Percentiles rank a stretch among this genome's conserved stretches.
Evolutionary conservation across 1,140 invertebrate genomes (phyloP).

Genomic region (Chymomyza costata): DNA sequence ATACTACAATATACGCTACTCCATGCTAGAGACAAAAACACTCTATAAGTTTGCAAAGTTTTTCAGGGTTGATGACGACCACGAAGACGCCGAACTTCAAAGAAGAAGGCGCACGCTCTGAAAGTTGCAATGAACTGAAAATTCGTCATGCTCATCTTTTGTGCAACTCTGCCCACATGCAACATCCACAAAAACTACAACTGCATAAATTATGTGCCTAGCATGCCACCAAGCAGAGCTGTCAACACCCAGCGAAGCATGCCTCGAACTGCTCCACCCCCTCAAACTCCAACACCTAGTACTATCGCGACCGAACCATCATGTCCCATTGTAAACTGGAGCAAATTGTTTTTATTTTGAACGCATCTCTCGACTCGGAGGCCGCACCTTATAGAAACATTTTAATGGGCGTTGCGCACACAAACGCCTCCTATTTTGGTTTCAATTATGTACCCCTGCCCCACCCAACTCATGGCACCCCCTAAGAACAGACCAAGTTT

Average conservation of each 20-base stretch:
- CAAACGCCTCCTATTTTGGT: slow-evolving; percentile 35
- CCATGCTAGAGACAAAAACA: neutral
- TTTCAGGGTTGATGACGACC: no score
- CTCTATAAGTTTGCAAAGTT: slow-evolving; percentile 6
- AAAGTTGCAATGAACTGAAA: no score
- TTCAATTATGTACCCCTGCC: neutral
- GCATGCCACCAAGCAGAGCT: slow-evolving; percentile 51
- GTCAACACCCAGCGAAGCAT: slow-evolving; percentile 46
- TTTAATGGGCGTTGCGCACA: slow-evolving; percentile 41
- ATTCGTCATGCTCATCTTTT: slow-evolving; percentile 57
- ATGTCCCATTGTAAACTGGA: slow-evolving; percentile 49
- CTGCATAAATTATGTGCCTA: slow-evolving; percentile 62
- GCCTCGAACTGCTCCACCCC: slow-evolving; percentile 2
- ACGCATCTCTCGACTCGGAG: slow-evolving; percentile 30
- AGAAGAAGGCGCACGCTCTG: no score
- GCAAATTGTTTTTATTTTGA: slow-evolving; percentile 54
- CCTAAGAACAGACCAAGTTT: slow-evolving; percentile 3
- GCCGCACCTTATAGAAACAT: slow-evolving; percentile 28
- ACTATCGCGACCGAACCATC: slow-evolving; percentile 10
- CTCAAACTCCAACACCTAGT: slow-evolving; percentile 4
- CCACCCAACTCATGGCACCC: neutral
- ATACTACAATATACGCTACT: neutral
- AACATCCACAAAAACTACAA: slow-evolving; percentile 27
- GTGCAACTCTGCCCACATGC: slow-evolving; percentile 8
- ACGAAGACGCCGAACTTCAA: slow-evolving; percentile 42